Evolutionary conservation across 2,888 invertebrate species (phyloP).

Genomic region (Parelbella ahira): DNA sequence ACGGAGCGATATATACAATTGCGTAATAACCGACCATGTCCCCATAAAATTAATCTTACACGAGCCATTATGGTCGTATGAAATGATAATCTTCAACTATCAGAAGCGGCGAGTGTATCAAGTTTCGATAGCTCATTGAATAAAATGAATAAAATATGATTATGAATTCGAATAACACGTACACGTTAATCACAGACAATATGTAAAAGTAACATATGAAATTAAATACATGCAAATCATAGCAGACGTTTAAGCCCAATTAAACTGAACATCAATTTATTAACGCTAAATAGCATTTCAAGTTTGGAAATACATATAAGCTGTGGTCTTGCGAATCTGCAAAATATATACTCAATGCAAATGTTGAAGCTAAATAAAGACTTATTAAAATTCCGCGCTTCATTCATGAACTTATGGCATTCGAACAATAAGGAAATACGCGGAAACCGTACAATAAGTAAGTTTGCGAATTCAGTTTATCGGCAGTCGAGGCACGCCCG

Average conservation of each 20-base stretch:
- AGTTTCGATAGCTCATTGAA: background rate
- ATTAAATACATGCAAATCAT: too few relatives aligned
- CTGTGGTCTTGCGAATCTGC: too few relatives aligned
- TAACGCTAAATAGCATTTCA: slow-evolving; percentile 23
- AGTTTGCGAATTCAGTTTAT: slow-evolving; percentile 69
- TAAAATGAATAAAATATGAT: too few relatives aligned
- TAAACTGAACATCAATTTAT: slow-evolving; percentile 21
- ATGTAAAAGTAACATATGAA: too few relatives aligned
- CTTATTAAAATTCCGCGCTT: slow-evolving; percentile 62
- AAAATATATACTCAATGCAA: slow-evolving; percentile 25
- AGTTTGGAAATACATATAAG: slow-evolving; percentile 20
- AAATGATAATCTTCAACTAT: too few relatives aligned
- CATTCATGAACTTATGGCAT: slow-evolving; percentile 64
- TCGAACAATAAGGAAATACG: slow-evolving; percentile 75
- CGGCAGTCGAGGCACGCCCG: slow-evolving; percentile 60
- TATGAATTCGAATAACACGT: too few relatives aligned
- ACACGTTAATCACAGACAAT: too few relatives aligned
- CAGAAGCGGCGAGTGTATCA: background rate
- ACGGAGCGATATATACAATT: too few relatives aligned
- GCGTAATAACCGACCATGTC: too few relatives aligned
- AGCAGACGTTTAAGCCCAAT: too few relatives aligned
- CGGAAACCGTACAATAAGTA: slow-evolving; percentile 65
- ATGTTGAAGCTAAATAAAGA: slow-evolving; percentile 34
- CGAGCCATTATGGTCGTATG: too few relatives aligned
- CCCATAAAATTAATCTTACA: too few relatives aligned